These are phyloP conservation scores for Amphipoea oculea DNA, from an alignment of 2,888 invertebrate genomes.

Conservation along the genomic window DNA sequence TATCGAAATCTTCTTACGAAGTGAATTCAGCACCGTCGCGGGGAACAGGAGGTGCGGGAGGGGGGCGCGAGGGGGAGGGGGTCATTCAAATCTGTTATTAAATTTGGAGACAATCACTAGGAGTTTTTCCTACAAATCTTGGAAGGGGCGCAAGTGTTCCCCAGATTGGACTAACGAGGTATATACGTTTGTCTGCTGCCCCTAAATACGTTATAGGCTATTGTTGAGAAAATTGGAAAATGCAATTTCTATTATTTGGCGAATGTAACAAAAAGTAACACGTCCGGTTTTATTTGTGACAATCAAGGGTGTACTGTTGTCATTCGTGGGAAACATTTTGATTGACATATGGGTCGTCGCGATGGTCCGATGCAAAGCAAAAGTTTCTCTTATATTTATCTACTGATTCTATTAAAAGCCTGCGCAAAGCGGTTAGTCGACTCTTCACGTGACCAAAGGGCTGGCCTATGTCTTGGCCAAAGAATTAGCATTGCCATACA, in stretches of 20 bases:
- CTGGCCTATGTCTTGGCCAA: too few species aligned
- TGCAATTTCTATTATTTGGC: constrained; percentile 15
- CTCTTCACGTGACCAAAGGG: too few species aligned
- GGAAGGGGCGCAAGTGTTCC: constrained; percentile 63
- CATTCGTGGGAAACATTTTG: not conserved
- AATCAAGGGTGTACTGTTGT: not conserved
- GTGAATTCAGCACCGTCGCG: constrained; percentile 38
- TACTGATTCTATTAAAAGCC: not conserved
- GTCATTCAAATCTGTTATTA: constrained; percentile 85
- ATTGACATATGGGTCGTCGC: fast-evolving
- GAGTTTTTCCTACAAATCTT: constrained; percentile 67
- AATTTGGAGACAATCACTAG: constrained; percentile 83
- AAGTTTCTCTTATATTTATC: not conserved
- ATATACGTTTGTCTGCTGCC: constrained; percentile 24
- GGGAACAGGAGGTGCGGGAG: constrained; percentile 23
- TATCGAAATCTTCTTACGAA: constrained; percentile 57
- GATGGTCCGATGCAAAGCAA: too few species aligned
- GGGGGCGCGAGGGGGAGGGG: constrained; percentile 54
- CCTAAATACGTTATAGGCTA: constrained; percentile 24
- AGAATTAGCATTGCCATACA: too few species aligned
- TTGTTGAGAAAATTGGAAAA: constrained; percentile 37
- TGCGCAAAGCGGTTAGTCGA: too few species aligned
- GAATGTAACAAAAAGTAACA: not conserved
- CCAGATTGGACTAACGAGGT: constrained; percentile 66
- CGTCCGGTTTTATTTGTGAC: not conserved